Evolutionary conservation across 2,888 invertebrate species (phyloP).

Genomic region (Mythimna lalbum): DNA sequence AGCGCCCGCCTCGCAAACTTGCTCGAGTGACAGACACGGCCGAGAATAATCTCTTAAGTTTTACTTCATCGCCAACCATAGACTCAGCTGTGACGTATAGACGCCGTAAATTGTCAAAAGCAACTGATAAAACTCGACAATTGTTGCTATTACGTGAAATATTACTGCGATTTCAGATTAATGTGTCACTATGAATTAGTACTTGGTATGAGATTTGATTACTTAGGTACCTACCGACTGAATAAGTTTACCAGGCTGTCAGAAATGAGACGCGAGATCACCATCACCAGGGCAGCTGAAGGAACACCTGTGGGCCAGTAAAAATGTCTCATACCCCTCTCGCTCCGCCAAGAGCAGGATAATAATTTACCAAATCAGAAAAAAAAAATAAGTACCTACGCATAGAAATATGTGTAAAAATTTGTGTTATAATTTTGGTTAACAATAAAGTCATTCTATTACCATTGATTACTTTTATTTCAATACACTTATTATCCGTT

Average conservation of each 20-base stretch:
- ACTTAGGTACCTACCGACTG: background rate
- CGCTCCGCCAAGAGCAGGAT: too few relatives aligned
- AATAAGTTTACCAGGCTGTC: background rate
- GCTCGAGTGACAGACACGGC: conserved; percentile 68
- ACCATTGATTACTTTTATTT: background rate
- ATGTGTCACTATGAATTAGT: conserved; percentile 14
- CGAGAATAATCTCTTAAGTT: conserved; percentile 73
- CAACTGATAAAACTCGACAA: conserved; percentile 62
- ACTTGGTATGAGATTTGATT: background rate
- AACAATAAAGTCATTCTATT: too few relatives aligned
- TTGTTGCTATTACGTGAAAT: conserved; percentile 52
- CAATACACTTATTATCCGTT: too few relatives aligned
- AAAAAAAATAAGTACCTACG: too few relatives aligned
- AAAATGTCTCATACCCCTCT: too few relatives aligned
- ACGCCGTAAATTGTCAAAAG: conserved; percentile 62
- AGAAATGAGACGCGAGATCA: too few relatives aligned
- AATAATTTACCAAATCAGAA: too few relatives aligned
- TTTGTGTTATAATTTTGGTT: too few relatives aligned
- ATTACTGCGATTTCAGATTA: conserved; percentile 27
- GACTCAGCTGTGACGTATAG: conserved; percentile 61
- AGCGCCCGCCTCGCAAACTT: conserved; percentile 63
- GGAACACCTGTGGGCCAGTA: too few relatives aligned
- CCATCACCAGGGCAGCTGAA: too few relatives aligned
- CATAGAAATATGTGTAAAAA: too few relatives aligned
- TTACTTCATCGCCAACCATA: conserved; percentile 66